A percentile compares a stretch with the other conserved stretches of the same genome.
Evolutionary conservation across 2,113 vertebrate species (phyloP).

Genomic region (Pitta sordida): DNA sequence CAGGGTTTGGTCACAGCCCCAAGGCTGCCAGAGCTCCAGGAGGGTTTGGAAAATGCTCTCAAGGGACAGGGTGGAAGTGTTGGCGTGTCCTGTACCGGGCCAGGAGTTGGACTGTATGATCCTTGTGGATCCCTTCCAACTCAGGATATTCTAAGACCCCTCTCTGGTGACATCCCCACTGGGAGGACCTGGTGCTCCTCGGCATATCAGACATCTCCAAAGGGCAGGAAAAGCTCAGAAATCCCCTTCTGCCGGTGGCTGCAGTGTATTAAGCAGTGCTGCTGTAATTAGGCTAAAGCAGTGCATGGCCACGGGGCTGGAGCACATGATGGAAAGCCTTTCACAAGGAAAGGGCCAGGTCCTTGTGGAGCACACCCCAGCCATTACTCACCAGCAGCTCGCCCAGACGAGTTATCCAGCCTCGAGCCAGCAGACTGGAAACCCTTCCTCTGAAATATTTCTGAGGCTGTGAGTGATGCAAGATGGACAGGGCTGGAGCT

Average conservation of each 20-base stretch:
- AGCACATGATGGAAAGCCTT: not conserved
- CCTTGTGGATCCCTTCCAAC: not conserved
- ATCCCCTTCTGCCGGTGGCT: not conserved
- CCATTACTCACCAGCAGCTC: not conserved
- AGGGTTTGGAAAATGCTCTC: too few species aligned
- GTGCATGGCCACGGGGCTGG: not conserved
- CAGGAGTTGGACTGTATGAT: not conserved
- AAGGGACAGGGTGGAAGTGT: not conserved
- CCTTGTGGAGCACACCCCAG: not conserved
- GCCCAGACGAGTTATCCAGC: not conserved
- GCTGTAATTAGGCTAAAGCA: conserved; percentile 4
- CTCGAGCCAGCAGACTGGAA: not conserved
- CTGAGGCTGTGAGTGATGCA: not conserved
- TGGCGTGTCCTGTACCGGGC: not conserved
- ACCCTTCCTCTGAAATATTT: not conserved
- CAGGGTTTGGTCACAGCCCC: not conserved
- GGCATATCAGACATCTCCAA: not conserved
- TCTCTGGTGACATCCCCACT: not conserved
- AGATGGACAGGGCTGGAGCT: not conserved
- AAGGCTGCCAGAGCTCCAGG: not conserved
- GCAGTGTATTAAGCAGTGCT: not conserved
- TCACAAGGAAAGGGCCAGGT: not conserved
- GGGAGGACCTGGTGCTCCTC: not conserved
- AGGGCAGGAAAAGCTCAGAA: not conserved
- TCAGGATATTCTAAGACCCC: not conserved